A percentile compares a stretch with the other conserved stretches of the same genome.
phyloP scores from a whole-genome alignment of 2,888 invertebrate species.

The Folsomia manolachei region DNA sequence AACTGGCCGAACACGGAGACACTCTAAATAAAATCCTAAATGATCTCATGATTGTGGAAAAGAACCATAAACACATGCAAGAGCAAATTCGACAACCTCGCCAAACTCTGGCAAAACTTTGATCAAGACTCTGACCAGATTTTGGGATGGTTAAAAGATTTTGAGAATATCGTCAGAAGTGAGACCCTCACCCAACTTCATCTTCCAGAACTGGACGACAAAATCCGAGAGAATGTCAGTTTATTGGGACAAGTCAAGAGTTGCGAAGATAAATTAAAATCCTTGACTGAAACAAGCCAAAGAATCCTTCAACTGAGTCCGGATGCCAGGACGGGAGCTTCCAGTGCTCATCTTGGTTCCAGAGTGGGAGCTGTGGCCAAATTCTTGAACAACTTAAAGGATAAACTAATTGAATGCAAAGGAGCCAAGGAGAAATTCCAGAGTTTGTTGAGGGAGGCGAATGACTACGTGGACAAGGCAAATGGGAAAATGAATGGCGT shows the following conservation, averaged over 20 bases:
- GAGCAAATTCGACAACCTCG: conserved; percentile 66
- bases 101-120: conserved; percentile 75
- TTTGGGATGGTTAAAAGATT: conserved; percentile 73
- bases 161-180: conserved; percentile 70
- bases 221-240: conserved; percentile 65
- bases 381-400: conserved; percentile 63
- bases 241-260: conserved; percentile 65
- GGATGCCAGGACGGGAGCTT: conserved; percentile 77
- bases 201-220: conserved; percentile 66
- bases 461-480: conserved; percentile 74
- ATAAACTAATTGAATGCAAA: conserved; percentile 69
- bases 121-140: conserved; percentile 72
- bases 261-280: conserved; percentile 66
- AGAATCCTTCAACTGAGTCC: conserved; percentile 73
- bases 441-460: conserved; percentile 66
- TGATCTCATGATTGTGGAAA: conserved; percentile 69
- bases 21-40: conserved; percentile 69
- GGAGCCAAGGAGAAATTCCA: conserved; percentile 69
- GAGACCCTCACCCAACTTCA: conserved; percentile 72
- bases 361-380: conserved; percentile 73
- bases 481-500: conserved; percentile 65
- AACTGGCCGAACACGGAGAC: conserved; percentile 64
- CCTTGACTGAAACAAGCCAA: conserved; percentile 67
- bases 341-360: conserved; percentile 71
- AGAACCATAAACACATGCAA: conserved; percentile 68